Evolutionary conservation across 2,888 invertebrate genomes (phyloP).

Genomic region (Harpagoxenus sublaevis): DNA sequence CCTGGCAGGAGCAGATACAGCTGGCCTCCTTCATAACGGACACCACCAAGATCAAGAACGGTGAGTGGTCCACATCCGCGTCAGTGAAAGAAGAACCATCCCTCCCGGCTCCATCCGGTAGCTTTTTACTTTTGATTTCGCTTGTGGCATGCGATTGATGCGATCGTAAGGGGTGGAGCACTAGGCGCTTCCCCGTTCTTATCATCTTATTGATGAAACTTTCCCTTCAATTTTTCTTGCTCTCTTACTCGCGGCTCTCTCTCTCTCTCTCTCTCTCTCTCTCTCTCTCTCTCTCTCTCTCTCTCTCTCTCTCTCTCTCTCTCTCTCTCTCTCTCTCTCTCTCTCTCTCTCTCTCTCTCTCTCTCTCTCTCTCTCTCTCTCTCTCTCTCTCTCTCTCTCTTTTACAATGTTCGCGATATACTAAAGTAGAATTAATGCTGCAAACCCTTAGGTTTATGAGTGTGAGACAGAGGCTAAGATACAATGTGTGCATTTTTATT

Average conservation of each 20-base stretch:
- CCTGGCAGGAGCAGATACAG: slow-evolving; percentile 94
- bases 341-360: no score
- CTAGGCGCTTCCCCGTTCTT: slow-evolving; percentile 37
- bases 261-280: slow-evolving; percentile 22
- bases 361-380: no score
- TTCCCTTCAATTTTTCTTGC: slow-evolving; percentile 26
- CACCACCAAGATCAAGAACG: slow-evolving; percentile 93
- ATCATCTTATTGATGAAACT: slow-evolving; percentile 30
- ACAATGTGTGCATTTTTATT: no score
- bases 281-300: no score
- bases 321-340: no score
- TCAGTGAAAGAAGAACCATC: slow-evolving; percentile 33
- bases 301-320: no score
- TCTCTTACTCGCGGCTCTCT: slow-evolving; percentile 44
- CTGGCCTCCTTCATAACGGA: slow-evolving; percentile 92
- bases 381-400: no score
- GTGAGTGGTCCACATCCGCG: slow-evolving; percentile 87
- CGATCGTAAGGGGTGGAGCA: slow-evolving; percentile 63
- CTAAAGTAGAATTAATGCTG: no score
- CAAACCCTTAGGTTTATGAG: no score
- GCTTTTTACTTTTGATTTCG: slow-evolving; percentile 81
- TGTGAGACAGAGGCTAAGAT: no score
- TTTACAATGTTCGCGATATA: no score
- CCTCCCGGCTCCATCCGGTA: slow-evolving; percentile 70
- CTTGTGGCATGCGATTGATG: slow-evolving; percentile 81